phyloP scores from a whole-genome alignment of 2,888 invertebrate genomes.

The Dasysyrphus albostriatus region DNA sequence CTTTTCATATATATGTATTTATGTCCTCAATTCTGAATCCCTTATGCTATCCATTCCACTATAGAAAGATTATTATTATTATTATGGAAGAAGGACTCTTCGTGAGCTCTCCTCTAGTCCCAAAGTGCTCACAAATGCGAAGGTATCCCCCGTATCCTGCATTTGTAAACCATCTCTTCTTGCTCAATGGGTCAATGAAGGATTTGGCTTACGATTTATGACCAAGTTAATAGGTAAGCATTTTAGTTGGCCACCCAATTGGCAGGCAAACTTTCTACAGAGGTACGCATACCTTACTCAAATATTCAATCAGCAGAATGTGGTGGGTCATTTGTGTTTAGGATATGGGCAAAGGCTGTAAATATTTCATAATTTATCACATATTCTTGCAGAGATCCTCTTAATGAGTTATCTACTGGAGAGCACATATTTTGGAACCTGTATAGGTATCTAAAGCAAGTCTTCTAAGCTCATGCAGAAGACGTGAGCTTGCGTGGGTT shows the following conservation, averaged over 20 bases:
- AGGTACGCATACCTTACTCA: constrained; percentile 18
- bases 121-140: constrained; percentile 1
- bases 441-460: not conserved
- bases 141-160: not conserved
- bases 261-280: not conserved
- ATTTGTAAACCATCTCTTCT: constrained; percentile 1
- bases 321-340: not conserved
- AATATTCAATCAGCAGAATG: constrained; percentile 53
- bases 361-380: constrained; percentile 48
- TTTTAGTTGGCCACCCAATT: constrained; percentile 48
- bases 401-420: constrained; percentile 39
- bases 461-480: not conserved
- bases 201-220: constrained; percentile 64
- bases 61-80: constrained; percentile 6
- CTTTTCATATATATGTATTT: constrained; percentile 48
- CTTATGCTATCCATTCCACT: constrained; percentile 35
- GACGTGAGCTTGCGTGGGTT: not conserved
- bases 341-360: not conserved
- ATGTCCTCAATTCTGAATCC: constrained; percentile 38
- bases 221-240: constrained; percentile 69
- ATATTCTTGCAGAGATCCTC: constrained; percentile 49
- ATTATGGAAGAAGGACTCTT: not conserved
- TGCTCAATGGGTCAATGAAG: constrained; percentile 55
- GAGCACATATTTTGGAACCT: not conserved
- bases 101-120: not conserved